Evolutionary conservation across 2,797 vertebrate genomes (phyloP), one percentile per base, ranked within the genome.

Genomic region (Urosaurus nigricauda): DNA sequence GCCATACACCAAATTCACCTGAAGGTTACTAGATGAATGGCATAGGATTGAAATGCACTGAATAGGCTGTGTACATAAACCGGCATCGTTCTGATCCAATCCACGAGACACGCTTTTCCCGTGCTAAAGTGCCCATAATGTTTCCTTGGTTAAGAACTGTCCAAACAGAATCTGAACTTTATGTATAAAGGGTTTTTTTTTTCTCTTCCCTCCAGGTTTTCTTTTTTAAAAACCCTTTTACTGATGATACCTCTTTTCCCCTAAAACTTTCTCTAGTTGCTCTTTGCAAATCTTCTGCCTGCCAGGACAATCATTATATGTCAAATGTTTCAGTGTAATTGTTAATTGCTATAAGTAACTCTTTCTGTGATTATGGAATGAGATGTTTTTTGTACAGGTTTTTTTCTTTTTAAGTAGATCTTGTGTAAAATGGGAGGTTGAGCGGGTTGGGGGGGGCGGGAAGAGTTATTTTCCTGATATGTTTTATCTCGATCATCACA

Each of bases 401-500:
- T 77, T 1, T 29, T 63, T 29, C 79, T 65, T 47, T 51, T 47
- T 73, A 53, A 32, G 29, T 51, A 83, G 65, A 70, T 60, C 89
- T 5, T 0, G 0, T 86, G 83, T 82, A 74, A 77, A 47, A 26
- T 3, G 21, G 78, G 17, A 6, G 0, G 5, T 14, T 8, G 77
- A 24, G 0, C 1, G 8, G 21, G 32, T 8, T 9, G 2, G 0
- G 5, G 21, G 19, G 77, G 32, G 0, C 1, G 8, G 21, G 32
- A 74, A 35, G 0, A 2, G 83, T 91, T 14, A 75, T 84, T 86
- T 94, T 73, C 3, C 83, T 1, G 71, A 89, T 87, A 90, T 83
- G 43, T 88, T n/a, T 7, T 17, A 60, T 91, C 84, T 21, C 9
- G 4, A 88, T 9, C 0, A 0, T 0, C 0, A 84, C 86, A 91